Evolutionary conservation across 2,113 vertebrate genomes (phyloP), one percentile per base, ranked within the genome.

Genomic region (Ceuthmochares aereus): DNA sequence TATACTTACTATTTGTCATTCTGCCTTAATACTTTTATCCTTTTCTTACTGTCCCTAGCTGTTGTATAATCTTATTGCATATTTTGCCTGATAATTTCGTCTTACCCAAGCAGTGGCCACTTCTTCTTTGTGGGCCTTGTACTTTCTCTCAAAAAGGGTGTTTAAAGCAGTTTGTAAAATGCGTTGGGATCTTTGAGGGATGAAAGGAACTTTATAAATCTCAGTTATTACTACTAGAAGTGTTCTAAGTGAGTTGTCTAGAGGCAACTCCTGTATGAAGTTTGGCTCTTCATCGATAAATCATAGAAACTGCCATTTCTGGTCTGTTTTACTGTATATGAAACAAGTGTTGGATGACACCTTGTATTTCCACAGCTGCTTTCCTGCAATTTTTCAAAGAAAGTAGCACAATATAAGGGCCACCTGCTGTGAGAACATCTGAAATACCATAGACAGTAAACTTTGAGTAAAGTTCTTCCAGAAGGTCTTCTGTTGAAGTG

Each of bases 311-410:
- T 19, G 75, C 34, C 90, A 77, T 90, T 96, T 54, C 54, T 76
- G 88, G 37, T 93, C 85, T 95, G 82, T 66, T 96, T 92, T 91
- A 68, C 80, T 56, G 54, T 60, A 66, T 80, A 63, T 69, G 84
- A 93, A 94, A 78, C 79, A 91, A 89, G 79, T 56, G 62, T 36
- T 80, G 54, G 84, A 92, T 91, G 90, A 95, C 82, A 93, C 60
- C 87, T 90, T 90, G 78, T 95, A 92, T 89, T 95, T 96, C 87
- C 93, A 45, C 86, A 91, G 80, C 73, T 88, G 87, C 89, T 93
- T 90, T 89, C 87, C 62, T 83, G 85, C 82, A 68, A 58, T 92
- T 95, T 88, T 88, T 90, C 84, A 90, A 89, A 88, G 84, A 45
- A 88, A 95, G 67, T 80, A 79, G 62, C 72, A 83, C 54, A 87